Base-by-base conservation (phyloP, 2,888 invertebrate species). In the Rhagonycha fulva region DNA sequence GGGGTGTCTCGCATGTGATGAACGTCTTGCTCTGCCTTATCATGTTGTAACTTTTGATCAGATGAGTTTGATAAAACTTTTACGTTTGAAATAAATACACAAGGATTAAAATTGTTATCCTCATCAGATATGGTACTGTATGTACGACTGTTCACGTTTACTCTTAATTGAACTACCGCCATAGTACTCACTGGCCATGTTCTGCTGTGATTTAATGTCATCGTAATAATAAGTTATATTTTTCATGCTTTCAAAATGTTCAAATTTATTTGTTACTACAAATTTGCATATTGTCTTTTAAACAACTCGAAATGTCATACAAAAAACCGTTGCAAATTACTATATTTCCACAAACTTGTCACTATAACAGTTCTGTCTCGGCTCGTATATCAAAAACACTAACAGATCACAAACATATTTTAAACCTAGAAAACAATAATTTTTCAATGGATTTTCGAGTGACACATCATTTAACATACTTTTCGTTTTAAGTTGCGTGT, bases 171-270 rank as follows among this genome's bases (percentile, higher is more conserved):
- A 4, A 88, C 88, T 69, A 88, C 86, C 26, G 88, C 87, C 84
- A 88, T 82, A 23, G 88, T 87, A 76, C 83, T 85, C 73, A 88
- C 86, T 9, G 88, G 88, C 88, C 88, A 89, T 78, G 88, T 87
- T 81, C 87, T 88, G 85, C 88, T 88, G 85, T 88, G 87, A 83
- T 87, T 87, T 78, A 88, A 80, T 68, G 87, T 86, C 87, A 87
- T 87, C 68, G 70, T 79, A 32, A 67, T 70, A 71, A 47, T 28
- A 68, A 76, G 19, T 32, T 47, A n/a, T 76, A 70, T 71, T 32
- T 70, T 66, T 77, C 77, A 75, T 77, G 14, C 47, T 72, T 62
- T 70, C 62, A 72, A 70, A 67, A 70, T 70, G 63, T 66, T 72
- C 26, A 19, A 28, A 24, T 26, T 30, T 68, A 68, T 72, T 62